Evolutionary conservation across 2,113 vertebrate species (phyloP).

Genomic region (Callopanchax toddi): DNA sequence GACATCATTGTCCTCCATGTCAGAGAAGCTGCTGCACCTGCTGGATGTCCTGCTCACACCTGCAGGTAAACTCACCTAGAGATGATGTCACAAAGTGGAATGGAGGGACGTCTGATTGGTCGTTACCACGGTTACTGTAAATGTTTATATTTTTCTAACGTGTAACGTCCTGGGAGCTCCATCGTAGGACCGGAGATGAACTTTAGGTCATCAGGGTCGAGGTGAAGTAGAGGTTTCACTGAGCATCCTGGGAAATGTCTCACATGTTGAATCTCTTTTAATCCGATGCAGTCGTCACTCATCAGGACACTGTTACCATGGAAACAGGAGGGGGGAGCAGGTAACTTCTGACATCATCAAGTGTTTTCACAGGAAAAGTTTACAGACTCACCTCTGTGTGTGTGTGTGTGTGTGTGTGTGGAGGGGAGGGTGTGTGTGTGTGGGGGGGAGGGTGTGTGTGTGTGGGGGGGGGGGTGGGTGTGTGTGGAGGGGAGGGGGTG

Average conservation of each 20-base stretch:
- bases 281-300: neutral
- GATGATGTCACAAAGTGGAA: neutral
- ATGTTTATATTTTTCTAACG: no score
- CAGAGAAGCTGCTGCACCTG: constrained; percentile 49
- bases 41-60: constrained; percentile 21
- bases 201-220: neutral
- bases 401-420: constrained; percentile 3
- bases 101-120: no score
- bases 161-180: no score
- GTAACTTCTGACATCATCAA: constrained; percentile 28
- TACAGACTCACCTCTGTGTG: neutral
- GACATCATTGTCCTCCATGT: constrained; percentile 49
- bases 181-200: no score
- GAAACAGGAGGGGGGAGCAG: constrained; percentile 33
- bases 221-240: no score
- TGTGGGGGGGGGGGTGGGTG: no score
- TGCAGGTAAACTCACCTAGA: constrained; percentile 35
- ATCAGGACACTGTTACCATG: constrained; percentile 3
- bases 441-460: no score
- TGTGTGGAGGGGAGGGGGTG: no score
- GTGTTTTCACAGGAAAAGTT: neutral
- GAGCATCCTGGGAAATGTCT: neutral
- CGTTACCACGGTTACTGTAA: no score
- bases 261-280: constrained; percentile 14
- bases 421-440: no score